phyloP scores from a whole-genome alignment of 2,888 invertebrate species.

The Cantharis flavilabris region DNA sequence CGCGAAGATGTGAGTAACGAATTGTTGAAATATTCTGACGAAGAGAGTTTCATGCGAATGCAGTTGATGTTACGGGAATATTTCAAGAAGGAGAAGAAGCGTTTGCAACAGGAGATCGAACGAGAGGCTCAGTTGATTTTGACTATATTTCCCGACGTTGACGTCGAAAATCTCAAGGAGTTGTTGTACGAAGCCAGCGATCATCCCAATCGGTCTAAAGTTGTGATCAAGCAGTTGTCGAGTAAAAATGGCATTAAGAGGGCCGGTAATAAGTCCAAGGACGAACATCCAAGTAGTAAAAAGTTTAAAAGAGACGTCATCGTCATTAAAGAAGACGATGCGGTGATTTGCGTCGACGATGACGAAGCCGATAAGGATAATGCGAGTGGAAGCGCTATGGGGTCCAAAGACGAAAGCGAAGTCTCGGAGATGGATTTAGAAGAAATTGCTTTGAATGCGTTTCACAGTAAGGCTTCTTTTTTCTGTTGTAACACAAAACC shows the following conservation, averaged over 20 bases:
- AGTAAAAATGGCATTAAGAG: not conserved
- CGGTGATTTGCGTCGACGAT: not conserved
- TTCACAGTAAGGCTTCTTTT: not conserved
- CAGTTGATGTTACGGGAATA: not conserved
- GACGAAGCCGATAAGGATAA: not conserved
- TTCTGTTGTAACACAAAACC: no score
- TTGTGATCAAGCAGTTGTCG: not conserved
- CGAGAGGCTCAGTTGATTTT: not conserved
- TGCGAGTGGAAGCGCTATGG: not conserved
- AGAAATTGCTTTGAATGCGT: not conserved
- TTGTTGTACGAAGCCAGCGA: not conserved
- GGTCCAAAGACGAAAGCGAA: not conserved
- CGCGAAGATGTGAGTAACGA: not conserved
- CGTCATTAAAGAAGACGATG: not conserved
- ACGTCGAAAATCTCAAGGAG: not conserved
- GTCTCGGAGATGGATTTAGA: not conserved
- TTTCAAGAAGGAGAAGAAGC: not conserved
- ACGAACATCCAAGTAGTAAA: not conserved
- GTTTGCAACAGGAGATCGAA: not conserved
- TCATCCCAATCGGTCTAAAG: not conserved
- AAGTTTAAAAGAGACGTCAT: not conserved
- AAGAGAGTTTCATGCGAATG: not conserved
- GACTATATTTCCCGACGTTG: not conserved
- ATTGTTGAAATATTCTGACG: not conserved
- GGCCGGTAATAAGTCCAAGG: not conserved